Percentiles rank a stretch among this genome's conserved stretches.
Conservation (phyloP, 2,797 vertebrate species). For the Acrocephalus scirpaceus region DNA sequence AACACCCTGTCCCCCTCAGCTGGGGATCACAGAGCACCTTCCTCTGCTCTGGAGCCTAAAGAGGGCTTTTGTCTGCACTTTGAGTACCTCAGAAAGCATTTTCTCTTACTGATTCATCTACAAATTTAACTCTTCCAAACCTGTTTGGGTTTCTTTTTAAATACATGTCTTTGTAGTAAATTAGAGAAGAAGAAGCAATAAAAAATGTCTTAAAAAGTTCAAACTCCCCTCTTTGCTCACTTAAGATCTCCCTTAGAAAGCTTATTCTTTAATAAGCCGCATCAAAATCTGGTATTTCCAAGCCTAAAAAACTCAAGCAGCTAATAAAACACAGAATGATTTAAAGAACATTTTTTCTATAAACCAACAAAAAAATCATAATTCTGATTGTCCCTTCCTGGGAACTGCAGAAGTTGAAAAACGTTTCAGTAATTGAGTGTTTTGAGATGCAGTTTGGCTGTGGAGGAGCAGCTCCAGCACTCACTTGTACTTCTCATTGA, state of each 20-base stretch:
- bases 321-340: neutral
- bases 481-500: conserved; percentile 98
- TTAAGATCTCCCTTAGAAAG: neutral
- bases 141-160: neutral
- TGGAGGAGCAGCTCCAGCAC: conserved; percentile 24
- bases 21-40: neutral
- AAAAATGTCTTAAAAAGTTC: neutral
- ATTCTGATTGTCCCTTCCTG: neutral
- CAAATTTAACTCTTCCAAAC: neutral
- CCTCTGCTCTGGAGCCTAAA: neutral
- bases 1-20: neutral
- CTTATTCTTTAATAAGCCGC: neutral
- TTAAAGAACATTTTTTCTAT: neutral
- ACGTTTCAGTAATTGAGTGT: neutral
- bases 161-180: neutral
- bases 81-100: neutral
- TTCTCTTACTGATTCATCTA: neutral
- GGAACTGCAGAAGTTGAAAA: neutral
- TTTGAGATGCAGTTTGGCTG: neutral
- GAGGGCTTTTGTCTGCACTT: neutral
- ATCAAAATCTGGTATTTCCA: neutral
- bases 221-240: neutral
- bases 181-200: neutral
- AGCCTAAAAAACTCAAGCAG: neutral
- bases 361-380: neutral